Evolutionary conservation across 2,113 vertebrate genomes (phyloP).

Genomic region (Megaleporinus macrocephalus): DNA sequence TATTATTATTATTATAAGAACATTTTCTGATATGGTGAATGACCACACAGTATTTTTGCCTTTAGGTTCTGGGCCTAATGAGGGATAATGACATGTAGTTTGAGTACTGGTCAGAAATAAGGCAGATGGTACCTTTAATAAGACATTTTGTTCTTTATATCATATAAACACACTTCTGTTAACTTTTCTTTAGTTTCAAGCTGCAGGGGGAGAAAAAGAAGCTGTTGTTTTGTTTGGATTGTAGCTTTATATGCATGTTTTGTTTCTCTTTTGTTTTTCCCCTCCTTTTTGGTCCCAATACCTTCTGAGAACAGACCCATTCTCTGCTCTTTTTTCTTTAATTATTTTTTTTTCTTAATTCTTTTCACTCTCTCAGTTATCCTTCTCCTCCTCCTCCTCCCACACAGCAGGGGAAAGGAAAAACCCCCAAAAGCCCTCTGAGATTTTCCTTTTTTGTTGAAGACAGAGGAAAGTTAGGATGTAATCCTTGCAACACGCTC

Average conservation of each 20-base stretch:
- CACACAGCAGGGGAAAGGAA: neutral
- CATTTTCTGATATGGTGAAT: no score
- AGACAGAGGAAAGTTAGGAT: constrained; percentile 65
- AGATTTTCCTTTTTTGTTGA: constrained; percentile 48
- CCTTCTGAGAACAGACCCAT: neutral
- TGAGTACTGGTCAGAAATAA: no score
- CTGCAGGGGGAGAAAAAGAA: neutral
- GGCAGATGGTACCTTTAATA: no score
- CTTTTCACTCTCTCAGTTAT: neutral
- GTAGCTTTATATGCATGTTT: neutral
- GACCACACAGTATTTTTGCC: no score
- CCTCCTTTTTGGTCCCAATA: neutral
- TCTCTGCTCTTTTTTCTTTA: neutral
- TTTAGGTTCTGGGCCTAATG: no score
- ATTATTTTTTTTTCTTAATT: neutral
- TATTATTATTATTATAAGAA: no score
- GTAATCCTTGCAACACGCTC: constrained; percentile 72
- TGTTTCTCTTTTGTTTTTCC: neutral
- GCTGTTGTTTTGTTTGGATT: neutral
- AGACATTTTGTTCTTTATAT: no score
- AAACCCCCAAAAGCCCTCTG: constrained; percentile 12
- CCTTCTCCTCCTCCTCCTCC: neutral
- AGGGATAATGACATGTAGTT: no score
- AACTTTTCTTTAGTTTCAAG: neutral
- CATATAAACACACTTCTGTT: neutral